Evolutionary conservation across 2,113 vertebrate genomes (phyloP), one percentile per base, ranked within the genome.

Genomic region (Anhinga anhinga): DNA sequence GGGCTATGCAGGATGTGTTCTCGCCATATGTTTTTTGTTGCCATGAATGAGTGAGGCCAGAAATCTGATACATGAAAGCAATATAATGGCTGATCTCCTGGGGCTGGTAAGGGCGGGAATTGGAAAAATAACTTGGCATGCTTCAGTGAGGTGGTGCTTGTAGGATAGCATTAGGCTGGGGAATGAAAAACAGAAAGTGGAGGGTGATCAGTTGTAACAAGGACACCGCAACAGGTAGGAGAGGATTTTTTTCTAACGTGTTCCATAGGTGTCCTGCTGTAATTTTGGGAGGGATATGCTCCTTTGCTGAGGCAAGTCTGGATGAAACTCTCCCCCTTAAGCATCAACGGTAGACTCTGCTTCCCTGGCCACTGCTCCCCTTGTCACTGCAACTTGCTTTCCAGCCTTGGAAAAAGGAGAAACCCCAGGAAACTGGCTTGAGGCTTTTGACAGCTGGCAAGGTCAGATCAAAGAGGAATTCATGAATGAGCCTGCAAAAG

Each of bases 221-320:
- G 62, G 82, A 62, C 62, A n/a, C 45, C 0, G 1, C 26, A 93
- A 40, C 62, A 80, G 38, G 45, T 62, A 36, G 56, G 45, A 88
- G 45, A 44, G 9, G 8, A 11, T 5, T 52, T 47, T 81, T 52
- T 52, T 2, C 27, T 70, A 8, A 55, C 8, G 7, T 0, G 0
- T 92, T 63, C 74, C 22, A 16, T 58, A 4, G 3, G 10, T 7
- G 44, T 55, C 25, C 59, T 91, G 61, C 65, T 79, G 19, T 74
- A 47, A 79, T 52, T 82, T 45, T 55, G n/a, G 23, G 44, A 65
- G 44, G 44, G 80, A 56, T 50, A 3, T 3, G 4, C 6, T 82
- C 29, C 55, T 76, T 74, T 87, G 36, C 63, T 34, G 26, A 82
- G 38, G 32, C 38, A 76, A 59, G 16, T 22, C 44, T 71, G 32